Conservation (phyloP, 2,888 invertebrate species). For the Balanococcus diminutus region DNA sequence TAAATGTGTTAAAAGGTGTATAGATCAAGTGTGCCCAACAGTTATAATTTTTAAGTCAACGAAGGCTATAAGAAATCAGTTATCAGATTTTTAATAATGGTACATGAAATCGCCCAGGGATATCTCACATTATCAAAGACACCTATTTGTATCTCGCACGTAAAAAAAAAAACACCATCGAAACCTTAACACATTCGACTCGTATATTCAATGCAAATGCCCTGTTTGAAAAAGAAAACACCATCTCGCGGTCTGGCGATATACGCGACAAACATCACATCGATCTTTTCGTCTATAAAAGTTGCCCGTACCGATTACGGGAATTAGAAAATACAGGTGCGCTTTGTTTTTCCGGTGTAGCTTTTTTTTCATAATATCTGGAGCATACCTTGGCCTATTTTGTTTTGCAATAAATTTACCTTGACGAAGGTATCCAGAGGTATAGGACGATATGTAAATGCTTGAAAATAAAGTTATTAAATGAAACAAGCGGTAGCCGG, state of each 20-base stretch:
- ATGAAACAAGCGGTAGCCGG: not conserved
- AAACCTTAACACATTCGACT: not conserved
- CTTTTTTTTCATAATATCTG: constrained; percentile 5
- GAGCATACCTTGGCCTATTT: constrained; percentile 44
- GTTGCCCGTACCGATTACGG: not conserved
- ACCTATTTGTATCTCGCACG: not conserved
- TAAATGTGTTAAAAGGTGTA: not conserved
- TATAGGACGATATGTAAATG: constrained; percentile 24
- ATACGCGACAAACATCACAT: not conserved
- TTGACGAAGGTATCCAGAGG: not conserved
- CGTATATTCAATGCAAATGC: not conserved
- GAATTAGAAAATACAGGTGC: not conserved
- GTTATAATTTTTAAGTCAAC: not conserved
- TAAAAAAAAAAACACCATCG: not conserved
- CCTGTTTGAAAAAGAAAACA: not conserved
- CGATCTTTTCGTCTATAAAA: not conserved
- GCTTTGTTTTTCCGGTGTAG: constrained; percentile 17
- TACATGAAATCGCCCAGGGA: not conserved
- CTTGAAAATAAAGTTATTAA: constrained; percentile 34
- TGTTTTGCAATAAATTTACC: constrained; percentile 44
- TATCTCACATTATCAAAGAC: not conserved
- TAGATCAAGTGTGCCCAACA: not conserved
- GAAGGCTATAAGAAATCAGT: not conserved
- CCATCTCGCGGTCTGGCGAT: not conserved
- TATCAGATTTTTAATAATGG: not conserved